phyloP scores from a whole-genome alignment of 2,113 vertebrate genomes.

The Sander vitreus region DNA sequence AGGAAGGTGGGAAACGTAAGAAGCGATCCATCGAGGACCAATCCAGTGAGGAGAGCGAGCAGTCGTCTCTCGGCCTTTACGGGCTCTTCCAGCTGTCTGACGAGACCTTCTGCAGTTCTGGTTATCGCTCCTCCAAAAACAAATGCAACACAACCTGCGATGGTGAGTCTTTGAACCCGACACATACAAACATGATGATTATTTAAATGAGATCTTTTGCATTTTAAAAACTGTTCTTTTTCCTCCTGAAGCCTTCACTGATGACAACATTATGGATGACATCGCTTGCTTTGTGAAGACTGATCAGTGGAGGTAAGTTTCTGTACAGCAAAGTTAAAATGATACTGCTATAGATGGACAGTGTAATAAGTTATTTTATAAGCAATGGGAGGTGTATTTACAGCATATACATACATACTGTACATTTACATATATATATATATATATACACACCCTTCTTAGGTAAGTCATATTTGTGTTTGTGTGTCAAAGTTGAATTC shows the following conservation, averaged over 20 bases:
- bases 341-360: too few relatives aligned
- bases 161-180: slow-evolving; percentile 43
- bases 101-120: slow-evolving; percentile 45
- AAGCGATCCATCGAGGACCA: background rate
- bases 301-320: slow-evolving; percentile 39
- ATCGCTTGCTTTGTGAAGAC: slow-evolving; percentile 28
- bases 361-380: too few relatives aligned
- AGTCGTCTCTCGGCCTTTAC: background rate
- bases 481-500: too few relatives aligned
- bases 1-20: background rate
- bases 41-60: too few relatives aligned
- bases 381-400: too few relatives aligned
- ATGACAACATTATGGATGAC: slow-evolving; percentile 65
- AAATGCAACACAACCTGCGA: slow-evolving; percentile 41
- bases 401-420: too few relatives aligned
- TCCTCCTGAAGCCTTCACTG: slow-evolving; percentile 54
- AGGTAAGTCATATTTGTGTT: background rate
- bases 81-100: slow-evolving; percentile 73
- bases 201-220: background rate
- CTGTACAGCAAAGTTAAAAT: background rate
- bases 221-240: background rate
- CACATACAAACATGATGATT: background rate
- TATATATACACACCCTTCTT: background rate
- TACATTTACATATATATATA: background rate
- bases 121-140: slow-evolving; percentile 37